Percentiles rank a stretch among this genome's conserved stretches.
Evolutionary conservation across 1,140 invertebrate genomes (phyloP).

Genomic region (Drosophila nebulosa): DNA sequence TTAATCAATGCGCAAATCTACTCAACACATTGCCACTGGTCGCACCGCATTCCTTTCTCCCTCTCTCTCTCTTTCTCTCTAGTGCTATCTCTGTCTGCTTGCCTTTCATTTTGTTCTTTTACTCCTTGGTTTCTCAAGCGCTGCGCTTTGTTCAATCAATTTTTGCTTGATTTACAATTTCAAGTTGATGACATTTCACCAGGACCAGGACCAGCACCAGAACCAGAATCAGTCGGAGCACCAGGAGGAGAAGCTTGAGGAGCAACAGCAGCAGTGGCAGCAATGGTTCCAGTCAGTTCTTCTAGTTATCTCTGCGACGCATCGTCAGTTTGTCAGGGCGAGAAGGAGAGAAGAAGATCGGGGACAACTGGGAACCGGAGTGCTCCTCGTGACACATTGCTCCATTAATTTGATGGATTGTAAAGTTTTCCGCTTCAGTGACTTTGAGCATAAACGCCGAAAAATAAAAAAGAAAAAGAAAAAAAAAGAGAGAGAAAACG

Average conservation of each 20-base stretch:
- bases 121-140: conserved; percentile 28
- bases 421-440: conserved; percentile 75
- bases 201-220: conserved; percentile 26
- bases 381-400: conserved; percentile 72
- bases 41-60: background rate
- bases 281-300: conserved; percentile 8
- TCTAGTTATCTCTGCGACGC: background rate
- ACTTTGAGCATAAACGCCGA: conserved; percentile 33
- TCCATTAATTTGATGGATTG: conserved; percentile 80
- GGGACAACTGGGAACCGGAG: conserved; percentile 15
- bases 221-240: background rate
- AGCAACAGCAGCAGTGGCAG: conserved; percentile 34
- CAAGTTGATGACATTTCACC: conserved; percentile 68
- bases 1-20: conserved; percentile 50
- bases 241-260: conserved; percentile 5
- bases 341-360: conserved; percentile 9
- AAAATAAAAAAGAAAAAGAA: conserved; percentile 16
- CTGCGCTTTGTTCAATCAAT: conserved; percentile 68
- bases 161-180: conserved; percentile 73
- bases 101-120: conserved; percentile 38
- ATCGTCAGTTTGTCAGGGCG: conserved; percentile 29
- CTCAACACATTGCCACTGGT: conserved; percentile 42
- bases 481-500: background rate
- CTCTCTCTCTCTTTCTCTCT: background rate
- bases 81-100: background rate